A percentile compares a stretch with the other conserved stretches of the same genome.
phyloP scores from a whole-genome alignment of 1,140 invertebrate species.

The Drosophila watanabei region DNA sequence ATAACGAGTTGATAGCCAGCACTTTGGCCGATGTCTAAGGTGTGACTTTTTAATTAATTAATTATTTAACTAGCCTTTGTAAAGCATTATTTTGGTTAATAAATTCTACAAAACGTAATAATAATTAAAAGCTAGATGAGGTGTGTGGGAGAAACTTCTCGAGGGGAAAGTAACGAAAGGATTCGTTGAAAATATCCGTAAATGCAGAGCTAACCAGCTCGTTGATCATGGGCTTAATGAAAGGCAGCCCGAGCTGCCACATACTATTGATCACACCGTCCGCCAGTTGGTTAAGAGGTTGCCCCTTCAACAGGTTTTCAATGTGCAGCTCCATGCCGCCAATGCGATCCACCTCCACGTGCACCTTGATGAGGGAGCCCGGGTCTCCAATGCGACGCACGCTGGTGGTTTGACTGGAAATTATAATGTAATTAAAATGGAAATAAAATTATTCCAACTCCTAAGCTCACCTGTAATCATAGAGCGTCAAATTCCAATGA shows the following conservation, averaged over 20 bases:
- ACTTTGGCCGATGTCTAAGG: conserved; percentile 65
- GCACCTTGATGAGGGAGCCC: conserved; percentile 87
- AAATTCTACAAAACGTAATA: conserved; percentile 40
- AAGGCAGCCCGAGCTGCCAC: conserved; percentile 91
- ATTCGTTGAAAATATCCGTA: conserved; percentile 91
- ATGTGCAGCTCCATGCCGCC: conserved; percentile 92
- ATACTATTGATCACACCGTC: conserved; percentile 88
- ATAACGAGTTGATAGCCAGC: conserved; percentile 54
- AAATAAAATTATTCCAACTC: not conserved
- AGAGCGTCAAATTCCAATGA: conserved; percentile 90
- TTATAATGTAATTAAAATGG: not conserved
- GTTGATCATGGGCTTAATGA: conserved; percentile 91
- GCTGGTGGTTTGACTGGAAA: conserved; percentile 89
- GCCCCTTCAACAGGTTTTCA: conserved; percentile 89
- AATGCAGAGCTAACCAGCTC: conserved; percentile 93
- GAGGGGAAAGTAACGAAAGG: conserved; percentile 90
- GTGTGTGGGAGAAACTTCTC: conserved; percentile 86
- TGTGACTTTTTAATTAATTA: conserved; percentile 6
- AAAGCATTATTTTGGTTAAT: conserved; percentile 19
- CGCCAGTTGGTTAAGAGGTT: conserved; percentile 88
- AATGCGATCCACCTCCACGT: conserved; percentile 90
- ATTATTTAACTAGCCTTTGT: conserved; percentile 41
- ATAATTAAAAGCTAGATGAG: conserved; percentile 42
- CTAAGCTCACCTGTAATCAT: conserved; percentile 87
- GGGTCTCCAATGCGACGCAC: conserved; percentile 87